These are phyloP conservation scores for Dryas iulia DNA, from an alignment of 1,140 invertebrate species.

Conservation along the genomic window DNA sequence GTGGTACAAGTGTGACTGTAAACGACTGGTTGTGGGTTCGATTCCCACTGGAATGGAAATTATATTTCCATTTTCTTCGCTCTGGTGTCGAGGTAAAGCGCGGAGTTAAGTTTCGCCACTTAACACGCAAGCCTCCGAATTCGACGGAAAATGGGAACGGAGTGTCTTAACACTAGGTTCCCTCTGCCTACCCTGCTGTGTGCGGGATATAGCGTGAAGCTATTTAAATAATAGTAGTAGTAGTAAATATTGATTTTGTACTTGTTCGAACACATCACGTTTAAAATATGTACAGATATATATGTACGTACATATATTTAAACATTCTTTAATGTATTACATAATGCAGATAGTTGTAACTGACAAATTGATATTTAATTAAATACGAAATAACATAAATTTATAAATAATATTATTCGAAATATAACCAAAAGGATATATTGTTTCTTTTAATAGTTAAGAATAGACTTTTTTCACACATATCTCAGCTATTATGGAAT, in stretches of 20 bases:
- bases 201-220: not conserved
- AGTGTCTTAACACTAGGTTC: not conserved
- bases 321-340: not conserved
- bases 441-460: not conserved
- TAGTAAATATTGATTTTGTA: no score
- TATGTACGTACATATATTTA: not conserved
- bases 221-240: not conserved
- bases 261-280: no score
- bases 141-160: not conserved
- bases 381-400: not conserved
- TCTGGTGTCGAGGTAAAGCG: not conserved
- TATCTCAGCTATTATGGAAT: no score
- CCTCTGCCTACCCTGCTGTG: no score
- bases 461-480: no score
- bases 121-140: not conserved
- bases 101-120: not conserved
- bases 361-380: slow-evolving; percentile 4
- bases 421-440: not conserved
- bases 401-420: not conserved
- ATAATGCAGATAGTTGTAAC: not conserved
- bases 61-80: not conserved
- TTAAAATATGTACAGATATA: not conserved
- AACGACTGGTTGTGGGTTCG: not conserved
- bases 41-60: no score
- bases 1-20: not conserved